Percentiles rank a stretch among this genome's conserved stretches.
Evolutionary conservation across 2,113 vertebrate genomes (phyloP).

Genomic region (Saimiri boliviensis): DNA sequence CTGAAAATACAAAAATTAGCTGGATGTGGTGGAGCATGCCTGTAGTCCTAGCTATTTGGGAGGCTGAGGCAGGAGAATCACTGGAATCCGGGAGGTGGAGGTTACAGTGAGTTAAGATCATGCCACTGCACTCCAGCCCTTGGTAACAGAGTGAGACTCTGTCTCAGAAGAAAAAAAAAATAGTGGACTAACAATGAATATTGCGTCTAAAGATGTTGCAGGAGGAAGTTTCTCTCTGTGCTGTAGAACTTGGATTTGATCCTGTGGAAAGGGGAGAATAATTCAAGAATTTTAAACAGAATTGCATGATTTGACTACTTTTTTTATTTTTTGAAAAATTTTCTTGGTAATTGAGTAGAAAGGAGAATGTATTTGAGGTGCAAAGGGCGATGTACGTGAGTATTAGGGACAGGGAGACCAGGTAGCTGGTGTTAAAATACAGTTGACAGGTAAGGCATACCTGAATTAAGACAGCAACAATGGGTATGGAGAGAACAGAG

Average conservation of each 20-base stretch:
- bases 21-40: not conserved
- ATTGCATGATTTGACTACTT: not conserved
- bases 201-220: not conserved
- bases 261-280: not conserved
- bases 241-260: not conserved
- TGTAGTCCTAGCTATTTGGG: not conserved
- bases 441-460: not conserved
- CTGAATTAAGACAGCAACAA: not conserved
- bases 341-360: not conserved
- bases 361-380: not conserved
- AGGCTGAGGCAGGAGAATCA: not conserved
- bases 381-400: not conserved
- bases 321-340: not conserved
- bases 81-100: not conserved
- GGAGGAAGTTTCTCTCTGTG: not conserved
- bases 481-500: not conserved
- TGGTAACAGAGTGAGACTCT: not conserved
- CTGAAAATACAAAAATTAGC: not conserved
- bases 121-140: not conserved
- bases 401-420: not conserved
- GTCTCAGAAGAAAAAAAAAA: not conserved
- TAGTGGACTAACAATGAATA: not conserved
- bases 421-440: not conserved
- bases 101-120: not conserved
- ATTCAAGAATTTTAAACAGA: conserved; percentile 7